A percentile compares a stretch with the other conserved stretches of the same genome.
These are phyloP conservation scores for Cyanocitta stelleri DNA, from an alignment of 2,113 vertebrate species.

Conservation along the genomic window DNA sequence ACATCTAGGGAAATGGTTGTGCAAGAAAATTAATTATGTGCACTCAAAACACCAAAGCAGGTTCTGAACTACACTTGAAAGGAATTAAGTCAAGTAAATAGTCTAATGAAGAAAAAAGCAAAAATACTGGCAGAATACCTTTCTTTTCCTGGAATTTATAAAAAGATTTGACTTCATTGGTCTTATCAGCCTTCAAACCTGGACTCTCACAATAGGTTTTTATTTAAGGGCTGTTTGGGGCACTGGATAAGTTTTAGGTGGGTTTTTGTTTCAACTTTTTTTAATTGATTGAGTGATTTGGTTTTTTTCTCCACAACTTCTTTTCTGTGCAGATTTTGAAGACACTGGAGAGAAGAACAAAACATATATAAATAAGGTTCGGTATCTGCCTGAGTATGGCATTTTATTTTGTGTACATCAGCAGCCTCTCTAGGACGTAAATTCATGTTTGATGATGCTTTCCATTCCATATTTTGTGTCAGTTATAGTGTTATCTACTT, in stretches of 20 bases:
- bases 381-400: neutral
- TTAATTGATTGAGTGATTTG: neutral
- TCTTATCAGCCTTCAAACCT: neutral
- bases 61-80: neutral
- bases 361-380: neutral
- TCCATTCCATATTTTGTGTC: neutral
- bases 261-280: fast-evolving
- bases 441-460: neutral
- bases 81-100: neutral
- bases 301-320: fast-evolving
- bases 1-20: neutral
- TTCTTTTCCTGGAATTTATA: neutral
- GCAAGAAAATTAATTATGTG: neutral
- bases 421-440: neutral
- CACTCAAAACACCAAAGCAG: neutral
- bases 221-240: neutral
- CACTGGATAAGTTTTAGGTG: neutral
- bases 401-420: neutral
- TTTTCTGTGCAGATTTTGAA: neutral
- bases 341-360: neutral
- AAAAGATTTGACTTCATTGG: neutral
- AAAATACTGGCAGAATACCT: neutral
- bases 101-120: neutral
- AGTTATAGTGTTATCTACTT: neutral
- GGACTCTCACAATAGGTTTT: neutral